Evolutionary conservation across 2,888 invertebrate species (phyloP).

Genomic region (Amaurobius ferox): DNA sequence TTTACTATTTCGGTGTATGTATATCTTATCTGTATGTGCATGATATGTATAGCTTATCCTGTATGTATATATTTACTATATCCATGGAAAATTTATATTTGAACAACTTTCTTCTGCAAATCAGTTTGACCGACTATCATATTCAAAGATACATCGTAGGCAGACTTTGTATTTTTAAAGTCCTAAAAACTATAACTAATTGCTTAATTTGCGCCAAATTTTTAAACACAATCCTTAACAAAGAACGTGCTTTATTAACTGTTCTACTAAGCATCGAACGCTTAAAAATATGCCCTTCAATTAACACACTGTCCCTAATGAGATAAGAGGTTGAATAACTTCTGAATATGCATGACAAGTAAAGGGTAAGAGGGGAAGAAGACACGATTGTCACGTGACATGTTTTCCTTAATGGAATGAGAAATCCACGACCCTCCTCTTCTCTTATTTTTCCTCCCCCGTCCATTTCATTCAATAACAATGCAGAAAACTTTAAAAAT

Average conservation of each 20-base stretch:
- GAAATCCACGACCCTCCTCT: background rate
- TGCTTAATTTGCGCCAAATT: background rate
- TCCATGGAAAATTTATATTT: too few species aligned
- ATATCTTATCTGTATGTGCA: too few species aligned
- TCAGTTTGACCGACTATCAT: too few species aligned
- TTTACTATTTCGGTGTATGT: too few species aligned
- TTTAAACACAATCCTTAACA: slow-evolving; percentile 8
- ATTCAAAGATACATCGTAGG: background rate
- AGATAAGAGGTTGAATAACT: slow-evolving; percentile 21
- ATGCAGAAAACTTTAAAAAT: background rate
- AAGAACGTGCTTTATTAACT: slow-evolving; percentile 41
- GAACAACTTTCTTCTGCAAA: too few species aligned
- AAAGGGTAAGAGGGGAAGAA: background rate
- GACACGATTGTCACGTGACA: slow-evolving; percentile 40
- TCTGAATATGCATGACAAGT: slow-evolving; percentile 56
- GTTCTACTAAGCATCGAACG: background rate
- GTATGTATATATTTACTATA: too few species aligned
- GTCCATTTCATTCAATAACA: background rate
- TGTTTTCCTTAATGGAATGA: slow-evolving; percentile 41
- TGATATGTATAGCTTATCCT: too few species aligned
- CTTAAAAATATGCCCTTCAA: slow-evolving; percentile 49
- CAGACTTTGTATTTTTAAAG: background rate
- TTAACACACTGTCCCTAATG: slow-evolving; percentile 51
- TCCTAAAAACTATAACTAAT: background rate
- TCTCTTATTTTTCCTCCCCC: background rate